phyloP scores from a whole-genome alignment of 2,888 invertebrate genomes.

The Eulithis testata region DNA sequence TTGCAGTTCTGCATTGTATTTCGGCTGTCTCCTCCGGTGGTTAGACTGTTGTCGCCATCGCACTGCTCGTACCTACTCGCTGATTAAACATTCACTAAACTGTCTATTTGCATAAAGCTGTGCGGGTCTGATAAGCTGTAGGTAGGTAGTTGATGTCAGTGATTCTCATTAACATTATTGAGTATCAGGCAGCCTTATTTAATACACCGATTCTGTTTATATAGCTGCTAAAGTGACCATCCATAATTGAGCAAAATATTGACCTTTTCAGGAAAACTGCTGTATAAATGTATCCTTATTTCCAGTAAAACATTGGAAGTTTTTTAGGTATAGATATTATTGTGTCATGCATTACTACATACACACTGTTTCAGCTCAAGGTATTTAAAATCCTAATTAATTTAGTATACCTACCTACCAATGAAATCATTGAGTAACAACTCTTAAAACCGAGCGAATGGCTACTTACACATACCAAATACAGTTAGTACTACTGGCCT shows the following conservation, averaged over 20 bases:
- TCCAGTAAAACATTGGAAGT: no score
- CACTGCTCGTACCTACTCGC: constrained; percentile 3
- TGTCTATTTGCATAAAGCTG: constrained; percentile 28
- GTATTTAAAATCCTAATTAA: no score
- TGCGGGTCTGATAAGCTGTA: constrained; percentile 8
- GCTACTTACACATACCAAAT: no score
- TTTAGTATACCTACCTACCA: no score
- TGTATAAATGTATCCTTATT: not conserved
- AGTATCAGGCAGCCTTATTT: constrained; percentile 3
- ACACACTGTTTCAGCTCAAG: no score
- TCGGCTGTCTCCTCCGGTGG: not conserved
- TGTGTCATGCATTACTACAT: no score
- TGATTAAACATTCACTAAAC: constrained; percentile 19
- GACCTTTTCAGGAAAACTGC: constrained; percentile 5
- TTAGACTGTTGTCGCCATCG: constrained; percentile 10
- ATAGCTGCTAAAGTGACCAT: not conserved
- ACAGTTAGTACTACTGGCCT: no score
- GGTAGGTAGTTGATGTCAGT: constrained; percentile 13
- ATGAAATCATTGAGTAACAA: no score
- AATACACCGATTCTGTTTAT: constrained; percentile 6
- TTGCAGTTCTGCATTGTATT: constrained; percentile 22
- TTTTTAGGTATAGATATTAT: no score
- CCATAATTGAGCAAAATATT: not conserved
- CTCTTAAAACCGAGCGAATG: no score
- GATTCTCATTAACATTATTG: constrained; percentile 16